Base-by-base conservation (phyloP, 2,113 vertebrate species). In the Tympanuchus pallidicinctus region DNA sequence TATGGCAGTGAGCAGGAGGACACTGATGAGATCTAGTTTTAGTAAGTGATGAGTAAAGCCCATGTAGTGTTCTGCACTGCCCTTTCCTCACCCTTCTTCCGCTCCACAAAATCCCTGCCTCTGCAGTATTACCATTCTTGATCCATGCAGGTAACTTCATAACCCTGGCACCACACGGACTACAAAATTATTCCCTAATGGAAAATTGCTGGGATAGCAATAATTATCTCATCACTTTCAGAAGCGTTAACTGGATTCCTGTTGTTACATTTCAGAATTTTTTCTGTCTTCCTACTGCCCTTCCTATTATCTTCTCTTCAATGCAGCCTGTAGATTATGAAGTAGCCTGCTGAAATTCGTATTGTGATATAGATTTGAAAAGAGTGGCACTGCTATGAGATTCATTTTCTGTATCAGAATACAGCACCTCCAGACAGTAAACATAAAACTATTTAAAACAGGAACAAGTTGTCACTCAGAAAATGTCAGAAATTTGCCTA, bases 141-240 rank as follows among this genome's bases (percentile, higher is more conserved):
- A 83, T 93, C n/a, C 17, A 47, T 50, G 45, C 57, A 92, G 85
- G 70, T 83, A 78, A 67, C 83, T 93, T 92, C 76, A 87, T 34
- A 94, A 43, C 19, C 54, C 15, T 69, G 76, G 78, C 73, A 57
- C 56, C 57, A 85, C 43, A 73, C 47, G 73, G 38, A 22, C 65
- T 70, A 42, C 25, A 75, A 64, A 76, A 92, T 80, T 93, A 92
- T 70, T 94, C 84, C 66, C 71, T 80, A 75, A 27, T 66, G 61
- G 34, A 38, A 89, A 90, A 83, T 75, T 67, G n/a, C 42, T 4
- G 11, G 42, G 34, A 70, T 57, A 45, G 59, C 56, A 63, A 75
- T 89, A 93, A 89, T 92, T 90, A 90, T 74, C 92, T 90, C 81
- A 93, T 73, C 47, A 43, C 50, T 87, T 95, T 72, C 82, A 48